A percentile compares a stretch with the other conserved stretches of the same genome.
phyloP scores from a whole-genome alignment of 2,888 invertebrate species.

The Pomacea canaliculata region DNA sequence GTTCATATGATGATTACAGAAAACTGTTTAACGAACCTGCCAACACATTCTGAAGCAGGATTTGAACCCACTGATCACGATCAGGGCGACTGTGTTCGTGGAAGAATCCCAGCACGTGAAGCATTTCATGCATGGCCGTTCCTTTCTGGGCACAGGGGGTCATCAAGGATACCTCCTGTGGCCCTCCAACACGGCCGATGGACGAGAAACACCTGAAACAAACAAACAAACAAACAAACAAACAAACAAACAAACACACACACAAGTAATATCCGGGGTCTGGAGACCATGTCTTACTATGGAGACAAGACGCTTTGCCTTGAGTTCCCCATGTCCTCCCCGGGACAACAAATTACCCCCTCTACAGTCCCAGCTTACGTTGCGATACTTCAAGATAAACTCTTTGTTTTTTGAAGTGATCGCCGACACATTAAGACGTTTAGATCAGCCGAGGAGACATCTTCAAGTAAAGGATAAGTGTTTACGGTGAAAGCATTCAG shows the following conservation, averaged over 20 bases:
- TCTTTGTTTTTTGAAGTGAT: too few species aligned
- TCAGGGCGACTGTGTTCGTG: conserved; percentile 86
- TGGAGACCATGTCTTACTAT: too few species aligned
- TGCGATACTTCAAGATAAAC: too few species aligned
- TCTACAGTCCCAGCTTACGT: too few species aligned
- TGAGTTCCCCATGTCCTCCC: not conserved
- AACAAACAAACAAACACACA: not conserved
- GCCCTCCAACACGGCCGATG: conserved; percentile 75
- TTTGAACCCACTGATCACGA: conserved; percentile 81
- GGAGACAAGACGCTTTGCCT: not conserved
- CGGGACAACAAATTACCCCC: not conserved
- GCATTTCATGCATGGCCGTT: conserved; percentile 81
- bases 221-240: not conserved
- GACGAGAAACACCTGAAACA: conserved; percentile 44
- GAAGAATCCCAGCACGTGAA: conserved; percentile 84
- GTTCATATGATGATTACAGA: too few species aligned
- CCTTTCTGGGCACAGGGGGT: conserved; percentile 71
- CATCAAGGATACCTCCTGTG: conserved; percentile 79
- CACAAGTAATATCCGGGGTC: not conserved
- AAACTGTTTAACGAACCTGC: conserved; percentile 70
- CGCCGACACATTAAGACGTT: too few species aligned
- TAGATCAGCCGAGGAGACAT: too few species aligned
- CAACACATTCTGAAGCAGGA: conserved; percentile 80
- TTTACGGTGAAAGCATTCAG: too few species aligned
- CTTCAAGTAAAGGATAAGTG: too few species aligned